phyloP scores from a whole-genome alignment of 2,888 invertebrate genomes.

The Smittia sp. region DNA sequence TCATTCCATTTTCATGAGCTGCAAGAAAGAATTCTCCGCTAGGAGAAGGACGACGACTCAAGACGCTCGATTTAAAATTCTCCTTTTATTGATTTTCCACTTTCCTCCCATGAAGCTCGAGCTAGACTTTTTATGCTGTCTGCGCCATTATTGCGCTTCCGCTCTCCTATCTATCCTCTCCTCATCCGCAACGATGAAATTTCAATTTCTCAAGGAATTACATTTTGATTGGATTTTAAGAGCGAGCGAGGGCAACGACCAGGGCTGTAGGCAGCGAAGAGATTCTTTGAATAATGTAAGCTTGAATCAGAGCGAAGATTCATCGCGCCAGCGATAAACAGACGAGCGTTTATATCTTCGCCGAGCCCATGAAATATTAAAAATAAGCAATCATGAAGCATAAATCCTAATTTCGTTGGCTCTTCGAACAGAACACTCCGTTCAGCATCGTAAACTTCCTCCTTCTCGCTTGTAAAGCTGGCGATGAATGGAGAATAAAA shows the following conservation, averaged over 20 bases:
- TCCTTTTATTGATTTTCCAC: conserved; percentile 35
- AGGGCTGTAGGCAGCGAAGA: background rate
- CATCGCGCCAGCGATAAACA: background rate
- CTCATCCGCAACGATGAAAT: background rate
- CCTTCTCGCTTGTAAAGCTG: conserved; percentile 15
- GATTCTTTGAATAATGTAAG: conserved; percentile 4
- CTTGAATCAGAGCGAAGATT: background rate
- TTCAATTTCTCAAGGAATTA: conserved; percentile 1
- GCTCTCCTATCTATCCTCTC: background rate
- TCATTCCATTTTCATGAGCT: conserved; percentile 28
- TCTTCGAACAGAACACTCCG: background rate
- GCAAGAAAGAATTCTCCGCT: background rate
- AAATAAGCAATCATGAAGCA: conserved; percentile 29
- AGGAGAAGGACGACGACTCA: conserved; percentile 1
- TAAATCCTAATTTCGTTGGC: conserved; percentile 34
- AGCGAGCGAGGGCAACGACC: background rate
- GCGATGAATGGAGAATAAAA: conserved; percentile 27
- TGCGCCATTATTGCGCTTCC: conserved; percentile 29
- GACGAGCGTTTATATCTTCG: background rate
- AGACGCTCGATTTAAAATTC: conserved; percentile 30
- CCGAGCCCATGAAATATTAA: conserved; percentile 32
- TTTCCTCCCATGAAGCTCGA: background rate
- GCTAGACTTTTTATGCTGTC: conserved; percentile 38
- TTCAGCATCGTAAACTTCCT: conserved; percentile 27
- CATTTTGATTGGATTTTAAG: conserved; percentile 20